Evolutionary conservation across 2,888 invertebrate species (phyloP), one percentile per base, ranked within the genome.

Genomic region (Leptopilina drosophilae): DNA sequence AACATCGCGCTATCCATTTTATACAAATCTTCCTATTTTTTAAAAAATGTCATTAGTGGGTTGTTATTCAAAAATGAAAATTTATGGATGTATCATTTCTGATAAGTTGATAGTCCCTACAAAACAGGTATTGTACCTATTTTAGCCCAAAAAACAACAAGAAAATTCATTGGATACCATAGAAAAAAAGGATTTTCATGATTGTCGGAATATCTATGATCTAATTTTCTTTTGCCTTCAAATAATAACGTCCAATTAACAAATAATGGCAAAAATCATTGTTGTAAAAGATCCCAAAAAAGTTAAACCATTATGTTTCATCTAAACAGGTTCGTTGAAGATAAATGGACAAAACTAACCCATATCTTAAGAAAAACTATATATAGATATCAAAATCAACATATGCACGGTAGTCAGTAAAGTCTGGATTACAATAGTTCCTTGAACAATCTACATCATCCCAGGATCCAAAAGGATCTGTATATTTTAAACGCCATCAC

Each of bases 171-270:
- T 9, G 0, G 69, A 20, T 9, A 42, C n/a, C 0, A 85, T 73
- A 0, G 83, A n/a, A 76, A 59, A 83, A 86, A 0, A 84, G 15
- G 8, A 5, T n/a, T 33, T 64, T 64, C 64, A 12, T 26, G 12
- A 2, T 7, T 64, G 0, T 33, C 12, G 12, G n/a, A n/a, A 20
- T 14, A 62, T 77, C 75, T 46, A 56, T 15, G 11, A 81, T 62
- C 56, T 81, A n/a, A 79, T 0, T 69, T 73, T 26, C 81, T 81
- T 11, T 40, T 42, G 2, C 85, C 85, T 66, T 81, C 77, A 33
- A 84, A 85, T 5, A 87, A 20, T 26, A n/a, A 84, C 64, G n/a
- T 77, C 82, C 65, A 84, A 87, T 9, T 65, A 33, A 2, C 79
- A 12, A 8, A 84, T 79, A 11, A n/a, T 79, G 69, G 64, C 83